Conservation (phyloP, 2,113 vertebrate genomes). For the Myodes glareolus region DNA sequence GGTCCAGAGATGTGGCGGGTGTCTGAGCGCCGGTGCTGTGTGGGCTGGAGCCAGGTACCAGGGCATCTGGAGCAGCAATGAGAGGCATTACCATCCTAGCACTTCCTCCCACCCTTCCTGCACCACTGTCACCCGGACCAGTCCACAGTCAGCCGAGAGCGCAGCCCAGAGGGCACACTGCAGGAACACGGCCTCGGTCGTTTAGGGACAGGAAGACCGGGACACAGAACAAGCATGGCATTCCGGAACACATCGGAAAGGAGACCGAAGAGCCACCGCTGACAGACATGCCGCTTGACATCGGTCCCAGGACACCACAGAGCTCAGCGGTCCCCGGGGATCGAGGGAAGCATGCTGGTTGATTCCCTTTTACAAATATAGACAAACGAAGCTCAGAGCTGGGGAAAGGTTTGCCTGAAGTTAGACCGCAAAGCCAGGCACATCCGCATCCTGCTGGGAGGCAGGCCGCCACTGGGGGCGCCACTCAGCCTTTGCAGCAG, state of each 20-base stretch:
- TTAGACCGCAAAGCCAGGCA: neutral
- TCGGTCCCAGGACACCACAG: neutral
- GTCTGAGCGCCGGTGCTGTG: neutral
- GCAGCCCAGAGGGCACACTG: neutral
- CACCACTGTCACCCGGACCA: neutral
- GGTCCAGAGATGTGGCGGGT: neutral
- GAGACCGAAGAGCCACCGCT: neutral
- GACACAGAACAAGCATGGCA: neutral
- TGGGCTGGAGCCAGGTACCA: neutral
- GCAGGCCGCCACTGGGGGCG: neutral
- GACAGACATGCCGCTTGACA: too few relatives aligned
- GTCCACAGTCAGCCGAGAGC: neutral
- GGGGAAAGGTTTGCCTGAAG: neutral
- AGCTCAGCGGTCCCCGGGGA: neutral
- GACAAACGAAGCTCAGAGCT: neutral
- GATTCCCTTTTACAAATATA: neutral
- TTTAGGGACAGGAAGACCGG: neutral
- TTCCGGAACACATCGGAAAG: neutral
- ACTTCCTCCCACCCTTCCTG: neutral
- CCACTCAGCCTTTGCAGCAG: neutral
- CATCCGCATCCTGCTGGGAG: too few relatives aligned
- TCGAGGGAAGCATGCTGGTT: neutral
- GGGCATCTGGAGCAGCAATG: neutral
- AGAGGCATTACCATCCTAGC: neutral
- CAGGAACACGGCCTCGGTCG: neutral